Evolutionary conservation across 2,888 invertebrate genomes (phyloP), one percentile per base, ranked within the genome.

Genomic region (Gnatocerus cornutus): DNA sequence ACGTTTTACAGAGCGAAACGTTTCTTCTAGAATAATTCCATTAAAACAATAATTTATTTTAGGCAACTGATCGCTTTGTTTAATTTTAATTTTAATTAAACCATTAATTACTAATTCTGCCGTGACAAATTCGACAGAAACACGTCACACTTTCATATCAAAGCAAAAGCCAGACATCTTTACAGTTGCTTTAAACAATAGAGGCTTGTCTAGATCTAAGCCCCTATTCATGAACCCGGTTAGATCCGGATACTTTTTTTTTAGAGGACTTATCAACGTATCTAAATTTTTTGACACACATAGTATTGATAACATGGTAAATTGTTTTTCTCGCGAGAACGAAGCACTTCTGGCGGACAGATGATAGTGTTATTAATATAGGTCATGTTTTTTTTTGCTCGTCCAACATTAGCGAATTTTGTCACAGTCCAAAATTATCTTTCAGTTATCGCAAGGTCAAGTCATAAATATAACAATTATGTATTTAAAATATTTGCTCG

Each of bases 381-480:
- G 46, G 46, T 46, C 46, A 46, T 46, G 46, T 16, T 46, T 13
- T 5, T n/a, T 21, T 21, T 37, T n/a, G 37, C 37, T 37, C n/a
- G 2, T 37, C 37, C 7, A 37, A 37, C 37, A 37, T 37, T n/a
- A 8, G n/a, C 1, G n/a, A 37, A 37, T n/a, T 37, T 37, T 37
- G 37, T 37, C 37, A 37, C 21, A 2, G n/a, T 37, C 37, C 9
- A 37, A 37, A 37, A n/a, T 37, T 37, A 37, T 37, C 37, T 37
- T 21, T 2, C 37, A n/a, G 37, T 37, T 37, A 37, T 37, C 37
- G 37, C 37, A 37, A 37, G 37, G 37, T 37, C 37, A 37, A 7
- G 9, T 21, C 9, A 37, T 37, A n/a, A 37, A n/a, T 37, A 21
- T 4, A 21, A 21, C 21, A 37, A 37, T n/a, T 37, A 37, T 37